phyloP scores from a whole-genome alignment of 37 sponge, comb jelly and placozoan genomes.

The Aphrocallistes beatrix region DNA sequence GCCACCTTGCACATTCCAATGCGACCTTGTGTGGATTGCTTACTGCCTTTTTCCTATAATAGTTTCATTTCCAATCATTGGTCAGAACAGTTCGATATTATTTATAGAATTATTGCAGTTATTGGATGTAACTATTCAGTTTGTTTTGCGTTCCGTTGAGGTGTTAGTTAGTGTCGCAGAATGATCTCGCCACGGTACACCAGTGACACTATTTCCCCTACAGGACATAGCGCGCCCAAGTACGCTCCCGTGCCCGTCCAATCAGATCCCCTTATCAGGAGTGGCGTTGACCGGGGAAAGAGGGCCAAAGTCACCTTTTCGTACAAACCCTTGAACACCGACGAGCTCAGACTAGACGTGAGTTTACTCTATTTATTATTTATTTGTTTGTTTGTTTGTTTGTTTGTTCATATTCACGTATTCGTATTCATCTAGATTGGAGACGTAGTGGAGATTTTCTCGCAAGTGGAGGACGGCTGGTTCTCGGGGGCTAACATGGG shows the following conservation, averaged over 20 bases:
- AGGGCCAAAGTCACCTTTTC: constrained; percentile 7
- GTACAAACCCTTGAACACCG: not conserved
- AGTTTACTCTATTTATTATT: not conserved
- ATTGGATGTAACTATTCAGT: not conserved
- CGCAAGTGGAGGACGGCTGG: constrained; percentile 1
- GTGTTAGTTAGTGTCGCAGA: no score
- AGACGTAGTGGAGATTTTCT: not conserved
- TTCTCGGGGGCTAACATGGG: not conserved
- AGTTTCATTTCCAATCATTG: no score
- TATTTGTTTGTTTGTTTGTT: constrained; percentile 18
- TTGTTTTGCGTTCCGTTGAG: not conserved
- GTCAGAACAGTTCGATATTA: no score
- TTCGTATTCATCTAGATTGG: no score
- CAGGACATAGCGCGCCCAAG: not conserved
- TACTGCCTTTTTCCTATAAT: no score
- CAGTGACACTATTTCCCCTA: not conserved
- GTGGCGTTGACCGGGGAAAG: not conserved
- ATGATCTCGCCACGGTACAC: not conserved
- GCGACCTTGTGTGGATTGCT: no score
- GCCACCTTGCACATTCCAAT: no score
- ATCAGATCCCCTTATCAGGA: not conserved
- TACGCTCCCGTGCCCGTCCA: not conserved
- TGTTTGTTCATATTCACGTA: not conserved
- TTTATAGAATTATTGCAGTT: no score
- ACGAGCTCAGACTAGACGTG: not conserved